Evolutionary conservation across 2,113 vertebrate species (phyloP).

Genomic region (Ploceus nigricollis): DNA sequence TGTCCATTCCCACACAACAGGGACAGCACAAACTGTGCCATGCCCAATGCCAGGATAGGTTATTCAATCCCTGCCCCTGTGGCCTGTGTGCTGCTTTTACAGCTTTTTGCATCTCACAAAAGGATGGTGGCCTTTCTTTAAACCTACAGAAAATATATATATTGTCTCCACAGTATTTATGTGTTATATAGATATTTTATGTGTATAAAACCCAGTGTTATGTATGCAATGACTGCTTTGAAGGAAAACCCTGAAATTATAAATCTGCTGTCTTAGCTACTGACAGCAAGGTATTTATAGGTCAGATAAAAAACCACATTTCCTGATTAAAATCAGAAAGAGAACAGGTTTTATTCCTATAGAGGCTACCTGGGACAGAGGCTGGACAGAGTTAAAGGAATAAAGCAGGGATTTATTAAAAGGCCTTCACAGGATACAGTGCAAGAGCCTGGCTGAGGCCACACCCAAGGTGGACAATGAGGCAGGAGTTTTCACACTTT

Average conservation of each 20-base stretch:
- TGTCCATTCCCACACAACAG: neutral
- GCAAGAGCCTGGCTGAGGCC: neutral
- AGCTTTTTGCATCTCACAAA: neutral
- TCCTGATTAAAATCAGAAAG: neutral
- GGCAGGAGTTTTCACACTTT: neutral
- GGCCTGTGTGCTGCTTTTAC: neutral
- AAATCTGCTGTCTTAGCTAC: neutral
- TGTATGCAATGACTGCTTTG: too few species aligned
- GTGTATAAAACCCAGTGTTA: neutral
- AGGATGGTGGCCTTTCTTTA: neutral
- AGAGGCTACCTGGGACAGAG: neutral
- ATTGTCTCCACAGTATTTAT: neutral
- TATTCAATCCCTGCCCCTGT: neutral
- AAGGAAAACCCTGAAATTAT: neutral
- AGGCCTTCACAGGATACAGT: neutral
- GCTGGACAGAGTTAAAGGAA: neutral
- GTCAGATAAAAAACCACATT: neutral
- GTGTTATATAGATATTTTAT: neutral
- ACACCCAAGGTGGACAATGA: fast-evolving
- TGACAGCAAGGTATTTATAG: neutral
- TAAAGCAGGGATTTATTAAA: neutral
- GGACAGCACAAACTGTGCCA: neutral
- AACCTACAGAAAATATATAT: neutral
- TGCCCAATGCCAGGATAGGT: fast-evolving
- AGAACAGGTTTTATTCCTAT: neutral